phyloP scores from a whole-genome alignment of 2,888 invertebrate species.

The Drosophila borealis region DNA sequence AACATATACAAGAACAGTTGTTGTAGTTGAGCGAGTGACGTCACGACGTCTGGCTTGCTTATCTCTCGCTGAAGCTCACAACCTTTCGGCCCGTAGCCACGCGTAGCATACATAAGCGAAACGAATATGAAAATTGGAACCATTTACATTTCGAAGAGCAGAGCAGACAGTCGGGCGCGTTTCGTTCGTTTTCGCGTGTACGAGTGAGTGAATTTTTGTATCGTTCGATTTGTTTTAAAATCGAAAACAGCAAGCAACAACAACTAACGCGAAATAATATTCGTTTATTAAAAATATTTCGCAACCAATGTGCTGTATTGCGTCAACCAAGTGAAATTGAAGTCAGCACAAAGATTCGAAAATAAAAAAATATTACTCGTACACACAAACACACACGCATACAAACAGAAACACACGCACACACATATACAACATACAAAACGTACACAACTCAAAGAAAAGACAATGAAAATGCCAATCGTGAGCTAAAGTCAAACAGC shows the following conservation, averaged over 20 bases:
- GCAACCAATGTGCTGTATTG: conserved; percentile 60
- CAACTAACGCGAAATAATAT: conserved; percentile 52
- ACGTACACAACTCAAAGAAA: conserved; percentile 40
- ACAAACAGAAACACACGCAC: conserved; percentile 14
- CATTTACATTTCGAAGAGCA: conserved; percentile 53
- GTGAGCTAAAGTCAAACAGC: conserved; percentile 62
- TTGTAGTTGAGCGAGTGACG: conserved; percentile 25
- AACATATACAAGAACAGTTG: not conserved
- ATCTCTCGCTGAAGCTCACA: not conserved
- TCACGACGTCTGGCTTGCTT: conserved; percentile 10
- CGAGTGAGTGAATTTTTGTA: conserved; percentile 45
- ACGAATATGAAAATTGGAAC: conserved; percentile 37
- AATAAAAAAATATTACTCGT: conserved; percentile 26
- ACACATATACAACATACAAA: conserved; percentile 12
- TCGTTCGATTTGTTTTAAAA: conserved; percentile 79
- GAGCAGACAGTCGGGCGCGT: conserved; percentile 60
- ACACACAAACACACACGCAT: conserved; percentile 15
- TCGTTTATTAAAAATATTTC: conserved; percentile 64
- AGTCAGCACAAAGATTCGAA: conserved; percentile 36
- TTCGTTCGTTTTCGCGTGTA: conserved; percentile 47
- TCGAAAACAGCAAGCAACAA: conserved; percentile 51
- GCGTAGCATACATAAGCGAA: conserved; percentile 49
- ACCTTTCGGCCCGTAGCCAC: conserved; percentile 18
- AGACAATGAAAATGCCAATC: conserved; percentile 64
- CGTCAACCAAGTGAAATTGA: conserved; percentile 53